A percentile compares a stretch with the other conserved stretches of the same genome.
phyloP scores from a whole-genome alignment of 1,140 invertebrate species.

The Apocrypta bakeri region DNA sequence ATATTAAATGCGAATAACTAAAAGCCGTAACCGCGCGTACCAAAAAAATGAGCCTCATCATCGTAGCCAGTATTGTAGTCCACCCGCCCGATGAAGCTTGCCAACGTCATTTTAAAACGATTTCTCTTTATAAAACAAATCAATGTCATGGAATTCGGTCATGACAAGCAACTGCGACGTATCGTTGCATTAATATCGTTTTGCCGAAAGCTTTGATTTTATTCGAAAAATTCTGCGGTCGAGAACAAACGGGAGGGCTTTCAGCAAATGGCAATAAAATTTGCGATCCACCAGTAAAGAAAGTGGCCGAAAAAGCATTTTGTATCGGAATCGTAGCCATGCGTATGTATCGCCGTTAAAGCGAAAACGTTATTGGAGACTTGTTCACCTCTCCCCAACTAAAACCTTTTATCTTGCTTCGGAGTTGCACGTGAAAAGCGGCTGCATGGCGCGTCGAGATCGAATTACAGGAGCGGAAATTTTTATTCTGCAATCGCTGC shows the following conservation, averaged over 20 bases:
- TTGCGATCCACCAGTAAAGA: neutral
- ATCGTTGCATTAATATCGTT: too few relatives aligned
- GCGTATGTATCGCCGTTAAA: neutral
- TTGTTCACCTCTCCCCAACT: neutral
- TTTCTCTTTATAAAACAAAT: too few relatives aligned
- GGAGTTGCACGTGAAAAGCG: neutral
- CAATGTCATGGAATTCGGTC: too few relatives aligned
- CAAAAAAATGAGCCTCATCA: too few relatives aligned
- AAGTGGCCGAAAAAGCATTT: neutral
- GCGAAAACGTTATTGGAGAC: neutral
- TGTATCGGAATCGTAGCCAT: neutral
- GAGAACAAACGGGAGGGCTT: too few relatives aligned
- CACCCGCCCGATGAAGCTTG: too few relatives aligned
- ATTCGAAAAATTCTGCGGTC: neutral
- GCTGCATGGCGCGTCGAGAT: neutral
- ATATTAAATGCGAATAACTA: too few relatives aligned
- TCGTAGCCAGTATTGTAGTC: too few relatives aligned
- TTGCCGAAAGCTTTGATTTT: neutral
- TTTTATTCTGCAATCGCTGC: slow-evolving; percentile 13
- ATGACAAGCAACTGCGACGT: too few relatives aligned
- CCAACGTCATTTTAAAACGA: too few relatives aligned
- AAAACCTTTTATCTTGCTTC: slow-evolving; percentile 19
- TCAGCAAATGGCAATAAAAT: neutral
- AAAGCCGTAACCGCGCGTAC: too few relatives aligned
- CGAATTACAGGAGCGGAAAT: slow-evolving; percentile 28